Evolutionary conservation across 2,113 vertebrate species (phyloP).

Genomic region (Calidris pygmaea): DNA sequence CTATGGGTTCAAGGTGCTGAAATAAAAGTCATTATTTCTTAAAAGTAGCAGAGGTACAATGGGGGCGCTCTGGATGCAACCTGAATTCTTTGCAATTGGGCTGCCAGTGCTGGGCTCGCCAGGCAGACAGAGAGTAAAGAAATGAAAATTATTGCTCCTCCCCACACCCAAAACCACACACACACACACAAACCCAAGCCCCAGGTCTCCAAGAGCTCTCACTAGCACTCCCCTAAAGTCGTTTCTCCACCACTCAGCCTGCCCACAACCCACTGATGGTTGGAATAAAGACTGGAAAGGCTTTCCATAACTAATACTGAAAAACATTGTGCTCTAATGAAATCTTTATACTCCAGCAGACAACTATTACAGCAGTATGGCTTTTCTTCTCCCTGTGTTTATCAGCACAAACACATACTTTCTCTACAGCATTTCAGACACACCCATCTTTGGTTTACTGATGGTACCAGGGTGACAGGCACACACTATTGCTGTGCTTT

Average conservation of each 20-base stretch:
- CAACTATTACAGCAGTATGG: background rate
- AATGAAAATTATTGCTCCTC: background rate
- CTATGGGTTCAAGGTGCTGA: background rate
- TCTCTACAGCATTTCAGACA: background rate
- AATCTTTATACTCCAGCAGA: background rate
- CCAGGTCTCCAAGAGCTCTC: background rate
- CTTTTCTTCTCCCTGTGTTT: background rate
- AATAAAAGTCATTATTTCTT: background rate
- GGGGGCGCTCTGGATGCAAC: background rate
- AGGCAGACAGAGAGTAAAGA: background rate
- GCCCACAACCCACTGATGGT: background rate
- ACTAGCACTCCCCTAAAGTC: background rate
- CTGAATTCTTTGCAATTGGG: background rate
- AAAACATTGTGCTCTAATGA: background rate
- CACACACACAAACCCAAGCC: background rate
- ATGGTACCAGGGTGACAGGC: background rate
- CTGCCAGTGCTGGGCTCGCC: background rate
- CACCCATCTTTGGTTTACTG: background rate
- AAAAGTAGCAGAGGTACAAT: background rate
- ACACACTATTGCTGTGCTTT: accelerated
- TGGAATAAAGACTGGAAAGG: background rate
- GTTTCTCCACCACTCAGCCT: background rate
- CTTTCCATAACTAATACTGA: background rate
- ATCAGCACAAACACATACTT: background rate
- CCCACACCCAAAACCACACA: background rate